Evolutionary conservation across 2,888 invertebrate genomes (phyloP).

Genomic region (Melieria omissa): DNA sequence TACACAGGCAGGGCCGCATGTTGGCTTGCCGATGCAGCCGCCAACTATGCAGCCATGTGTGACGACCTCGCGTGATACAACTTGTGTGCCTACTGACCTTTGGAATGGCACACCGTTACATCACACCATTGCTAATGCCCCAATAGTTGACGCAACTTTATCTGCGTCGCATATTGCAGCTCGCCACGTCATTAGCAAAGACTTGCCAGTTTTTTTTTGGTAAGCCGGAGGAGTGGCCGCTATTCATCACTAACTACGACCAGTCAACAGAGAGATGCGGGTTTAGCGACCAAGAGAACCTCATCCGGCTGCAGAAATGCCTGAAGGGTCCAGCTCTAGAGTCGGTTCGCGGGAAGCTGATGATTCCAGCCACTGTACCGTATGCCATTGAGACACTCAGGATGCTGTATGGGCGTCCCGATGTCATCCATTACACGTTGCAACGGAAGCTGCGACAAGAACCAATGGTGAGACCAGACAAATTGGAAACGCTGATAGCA

Average conservation of each 20-base stretch:
- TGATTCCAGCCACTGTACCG: slow-evolving; percentile 24
- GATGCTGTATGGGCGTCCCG: slow-evolving; percentile 31
- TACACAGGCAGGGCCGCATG: too few species aligned
- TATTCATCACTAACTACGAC: background rate
- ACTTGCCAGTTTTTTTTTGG: background rate
- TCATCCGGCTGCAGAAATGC: slow-evolving; percentile 21
- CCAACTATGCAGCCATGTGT: too few species aligned
- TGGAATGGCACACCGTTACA: too few species aligned
- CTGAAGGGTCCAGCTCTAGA: slow-evolving; percentile 22
- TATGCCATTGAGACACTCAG: slow-evolving; percentile 27
- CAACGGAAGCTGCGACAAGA: background rate
- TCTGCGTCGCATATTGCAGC: slow-evolving; percentile 1
- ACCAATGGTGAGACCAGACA: background rate
- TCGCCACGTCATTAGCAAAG: background rate
- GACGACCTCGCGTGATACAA: too few species aligned
- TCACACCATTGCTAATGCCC: too few species aligned
- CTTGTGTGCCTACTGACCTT: too few species aligned
- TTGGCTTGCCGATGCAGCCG: too few species aligned
- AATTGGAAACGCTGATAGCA: slow-evolving; percentile 2
- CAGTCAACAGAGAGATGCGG: slow-evolving; percentile 9
- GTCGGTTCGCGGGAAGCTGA: slow-evolving; percentile 30
- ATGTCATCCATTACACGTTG: slow-evolving; percentile 24
- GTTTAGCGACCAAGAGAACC: slow-evolving; percentile 13
- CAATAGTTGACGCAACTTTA: background rate
- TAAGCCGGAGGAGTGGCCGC: background rate